Evolutionary conservation across 1,140 invertebrate genomes (phyloP).

Genomic region (Archivesica marissinica): DNA sequence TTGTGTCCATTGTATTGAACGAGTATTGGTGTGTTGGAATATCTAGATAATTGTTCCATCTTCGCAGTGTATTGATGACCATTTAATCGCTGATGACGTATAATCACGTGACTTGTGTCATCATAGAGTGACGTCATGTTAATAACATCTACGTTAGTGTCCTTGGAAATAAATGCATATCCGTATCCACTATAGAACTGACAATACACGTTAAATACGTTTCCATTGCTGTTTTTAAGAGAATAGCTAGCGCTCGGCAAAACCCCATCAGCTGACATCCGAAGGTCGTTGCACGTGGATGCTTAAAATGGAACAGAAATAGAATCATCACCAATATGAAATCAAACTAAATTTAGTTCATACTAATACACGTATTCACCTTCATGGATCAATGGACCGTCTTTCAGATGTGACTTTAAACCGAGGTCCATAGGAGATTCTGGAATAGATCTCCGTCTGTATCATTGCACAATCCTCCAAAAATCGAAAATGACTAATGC

Average conservation of each 20-base stretch:
- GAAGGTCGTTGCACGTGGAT: neutral
- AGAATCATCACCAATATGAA: no score
- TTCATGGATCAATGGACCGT: no score
- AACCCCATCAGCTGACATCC: neutral
- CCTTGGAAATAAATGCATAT: constrained; percentile 32
- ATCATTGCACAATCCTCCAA: no score
- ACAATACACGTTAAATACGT: constrained; percentile 27
- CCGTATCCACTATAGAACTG: constrained; percentile 19
- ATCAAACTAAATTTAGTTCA: no score
- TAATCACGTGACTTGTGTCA: constrained; percentile 1
- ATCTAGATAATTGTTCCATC: constrained; percentile 17
- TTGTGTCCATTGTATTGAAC: constrained; percentile 27
- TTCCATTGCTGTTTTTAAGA: neutral
- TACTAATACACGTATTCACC: no score
- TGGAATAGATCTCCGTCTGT: no score
- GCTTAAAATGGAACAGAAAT: no score
- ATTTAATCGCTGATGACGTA: neutral
- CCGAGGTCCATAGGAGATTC: no score
- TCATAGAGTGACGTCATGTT: neutral
- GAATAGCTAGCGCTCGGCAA: constrained; percentile 4
- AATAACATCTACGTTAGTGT: neutral
- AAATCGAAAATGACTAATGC: no score
- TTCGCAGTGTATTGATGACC: neutral
- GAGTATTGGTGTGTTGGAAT: neutral
- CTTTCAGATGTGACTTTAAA: no score